A percentile compares a stretch with the other conserved stretches of the same genome.
Evolutionary conservation across 2,113 vertebrate species (phyloP).

Genomic region (Propithecus coquereli): DNA sequence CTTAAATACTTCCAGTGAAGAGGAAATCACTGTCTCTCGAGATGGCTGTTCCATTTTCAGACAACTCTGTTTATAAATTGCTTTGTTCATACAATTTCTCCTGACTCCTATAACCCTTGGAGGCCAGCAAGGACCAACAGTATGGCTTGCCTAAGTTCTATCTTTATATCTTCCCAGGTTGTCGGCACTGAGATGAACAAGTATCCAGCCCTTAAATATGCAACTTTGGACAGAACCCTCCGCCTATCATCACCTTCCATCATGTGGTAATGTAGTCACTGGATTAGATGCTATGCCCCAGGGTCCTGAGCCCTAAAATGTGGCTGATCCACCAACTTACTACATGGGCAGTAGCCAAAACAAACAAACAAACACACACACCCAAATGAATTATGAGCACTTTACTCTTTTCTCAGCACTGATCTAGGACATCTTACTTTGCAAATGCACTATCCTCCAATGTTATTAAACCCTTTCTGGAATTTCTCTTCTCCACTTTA

Average conservation of each 20-base stretch:
- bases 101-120: background rate
- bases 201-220: background rate
- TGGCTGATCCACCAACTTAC: background rate
- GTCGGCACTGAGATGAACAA: background rate
- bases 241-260: background rate
- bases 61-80: background rate
- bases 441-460: background rate
- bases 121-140: background rate
- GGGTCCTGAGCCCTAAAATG: background rate
- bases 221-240: background rate
- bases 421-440: background rate
- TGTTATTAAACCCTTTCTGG: background rate
- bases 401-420: background rate
- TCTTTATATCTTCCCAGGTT: background rate
- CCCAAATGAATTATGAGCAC: background rate
- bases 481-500: slow-evolving; percentile 11
- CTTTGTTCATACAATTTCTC: slow-evolving; percentile 16
- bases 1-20: background rate
- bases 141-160: background rate
- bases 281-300: background rate
- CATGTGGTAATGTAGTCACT: background rate
- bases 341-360: background rate
- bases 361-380: too few species aligned
- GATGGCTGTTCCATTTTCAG: background rate
- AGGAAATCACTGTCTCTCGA: background rate